Percentiles rank a stretch among this genome's conserved stretches.
phyloP scores from a whole-genome alignment of 2,797 vertebrate genomes.

The Dallia pectoralis region DNA sequence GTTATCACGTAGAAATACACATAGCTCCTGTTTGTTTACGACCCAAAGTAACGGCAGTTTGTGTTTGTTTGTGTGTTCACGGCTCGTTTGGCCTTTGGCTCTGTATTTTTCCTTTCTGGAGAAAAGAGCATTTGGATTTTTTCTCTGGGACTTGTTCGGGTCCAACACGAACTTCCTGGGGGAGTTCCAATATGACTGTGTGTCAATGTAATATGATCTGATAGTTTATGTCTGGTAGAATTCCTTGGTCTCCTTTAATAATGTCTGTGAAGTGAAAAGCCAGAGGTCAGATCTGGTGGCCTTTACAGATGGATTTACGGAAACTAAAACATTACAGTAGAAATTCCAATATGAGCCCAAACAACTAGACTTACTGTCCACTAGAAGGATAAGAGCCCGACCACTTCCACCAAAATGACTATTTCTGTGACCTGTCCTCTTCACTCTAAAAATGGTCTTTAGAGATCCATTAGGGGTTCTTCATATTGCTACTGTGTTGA shows the following conservation, averaged over 20 bases:
- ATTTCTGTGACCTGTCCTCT: no score
- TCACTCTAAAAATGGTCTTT: no score
- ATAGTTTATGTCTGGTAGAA: constrained; percentile 24
- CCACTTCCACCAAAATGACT: no score
- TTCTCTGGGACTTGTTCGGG: background rate
- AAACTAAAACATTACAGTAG: no score
- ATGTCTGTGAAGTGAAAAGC: constrained; percentile 5
- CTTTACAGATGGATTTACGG: no score
- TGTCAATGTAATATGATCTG: constrained; percentile 8
- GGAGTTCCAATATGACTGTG: no score
- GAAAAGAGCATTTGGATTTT: background rate
- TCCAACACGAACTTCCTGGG: constrained; percentile 6
- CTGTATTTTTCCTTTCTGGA: background rate
- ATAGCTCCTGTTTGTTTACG: background rate
- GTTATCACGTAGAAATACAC: constrained; percentile 17
- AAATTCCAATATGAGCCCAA: no score
- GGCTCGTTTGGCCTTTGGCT: background rate
- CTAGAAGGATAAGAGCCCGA: no score
- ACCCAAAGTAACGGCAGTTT: background rate
- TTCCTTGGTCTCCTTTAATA: constrained; percentile 38
- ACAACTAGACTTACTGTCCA: no score
- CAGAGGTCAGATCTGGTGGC: no score
- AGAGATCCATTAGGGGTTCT: no score
- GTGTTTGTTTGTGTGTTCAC: background rate
- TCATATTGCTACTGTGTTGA: no score